phyloP scores from a whole-genome alignment of 1,140 invertebrate species.

The Pectinophora gossypiella region DNA sequence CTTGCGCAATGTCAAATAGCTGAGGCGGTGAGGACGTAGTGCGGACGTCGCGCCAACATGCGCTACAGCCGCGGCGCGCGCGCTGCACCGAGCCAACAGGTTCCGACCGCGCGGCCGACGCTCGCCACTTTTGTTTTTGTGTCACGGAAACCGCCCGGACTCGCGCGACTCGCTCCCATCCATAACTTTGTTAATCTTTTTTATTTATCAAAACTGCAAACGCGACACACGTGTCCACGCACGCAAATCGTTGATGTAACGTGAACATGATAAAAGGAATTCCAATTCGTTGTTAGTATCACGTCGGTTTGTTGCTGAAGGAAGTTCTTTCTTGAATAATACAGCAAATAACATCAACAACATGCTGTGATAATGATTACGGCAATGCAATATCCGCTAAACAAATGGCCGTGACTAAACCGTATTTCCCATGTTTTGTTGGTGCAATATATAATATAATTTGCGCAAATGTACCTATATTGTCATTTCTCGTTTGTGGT shows the following conservation, averaged over 20 bases:
- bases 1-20: constrained; percentile 73
- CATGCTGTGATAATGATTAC: neutral
- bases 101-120: constrained; percentile 30
- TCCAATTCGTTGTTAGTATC: neutral
- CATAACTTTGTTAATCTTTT: neutral
- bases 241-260: neutral
- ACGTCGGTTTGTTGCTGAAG: neutral
- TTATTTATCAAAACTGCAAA: neutral
- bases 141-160: constrained; percentile 20
- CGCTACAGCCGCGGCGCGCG: constrained; percentile 8
- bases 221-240: neutral
- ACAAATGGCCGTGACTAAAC: constrained; percentile 11
- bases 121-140: constrained; percentile 27
- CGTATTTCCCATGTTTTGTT: constrained; percentile 20
- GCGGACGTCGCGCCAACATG: constrained; percentile 19
- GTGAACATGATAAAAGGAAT: neutral
- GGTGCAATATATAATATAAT: constrained; percentile 4
- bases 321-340: neutral
- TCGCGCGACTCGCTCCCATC: neutral
- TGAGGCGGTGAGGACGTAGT: constrained; percentile 31
- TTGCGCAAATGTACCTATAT: neutral
- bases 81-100: constrained; percentile 31
- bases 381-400: constrained; percentile 1
- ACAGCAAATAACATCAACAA: neutral
- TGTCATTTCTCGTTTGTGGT: neutral